Percentiles rank a stretch among this genome's conserved stretches.
phyloP scores from a whole-genome alignment of 2,888 invertebrate species.

The Drosophila histrio region DNA sequence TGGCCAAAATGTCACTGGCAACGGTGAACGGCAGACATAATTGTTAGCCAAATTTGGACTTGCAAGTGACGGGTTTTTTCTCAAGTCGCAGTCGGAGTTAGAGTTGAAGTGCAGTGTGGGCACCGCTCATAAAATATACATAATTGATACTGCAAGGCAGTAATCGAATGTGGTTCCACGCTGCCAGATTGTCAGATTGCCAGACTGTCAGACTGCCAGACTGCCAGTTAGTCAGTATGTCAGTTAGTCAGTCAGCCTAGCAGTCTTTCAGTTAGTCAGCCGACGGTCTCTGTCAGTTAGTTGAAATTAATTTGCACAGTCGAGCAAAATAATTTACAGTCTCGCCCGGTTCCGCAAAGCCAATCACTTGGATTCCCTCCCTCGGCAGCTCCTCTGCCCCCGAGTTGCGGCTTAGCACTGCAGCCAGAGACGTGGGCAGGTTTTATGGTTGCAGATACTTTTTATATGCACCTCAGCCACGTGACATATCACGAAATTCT shows the following conservation, averaged over 20 bases:
- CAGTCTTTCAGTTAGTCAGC: slow-evolving; percentile 13
- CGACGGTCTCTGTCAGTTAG: slow-evolving; percentile 57
- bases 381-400: neutral
- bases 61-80: slow-evolving; percentile 55
- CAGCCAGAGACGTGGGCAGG: slow-evolving; percentile 54
- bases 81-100: neutral
- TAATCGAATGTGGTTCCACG: slow-evolving; percentile 40
- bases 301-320: slow-evolving; percentile 74
- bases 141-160: slow-evolving; percentile 58
- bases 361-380: slow-evolving; percentile 22
- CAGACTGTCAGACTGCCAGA: neutral
- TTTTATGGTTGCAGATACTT: slow-evolving; percentile 46
- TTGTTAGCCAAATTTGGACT: slow-evolving; percentile 70
- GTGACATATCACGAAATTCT: slow-evolving; percentile 76
- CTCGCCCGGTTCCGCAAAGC: slow-evolving; percentile 32
- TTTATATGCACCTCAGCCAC: slow-evolving; percentile 54
- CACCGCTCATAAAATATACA: slow-evolving; percentile 63
- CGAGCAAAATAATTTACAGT: slow-evolving; percentile 71
- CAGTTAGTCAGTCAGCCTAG: neutral
- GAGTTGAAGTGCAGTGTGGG: slow-evolving; percentile 21
- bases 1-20: slow-evolving; percentile 67
- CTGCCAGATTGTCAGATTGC: slow-evolving; percentile 3
- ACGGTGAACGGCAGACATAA: slow-evolving; percentile 45
- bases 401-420: slow-evolving; percentile 14
- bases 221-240: neutral